Evolutionary conservation across 2,113 vertebrate genomes (phyloP), one percentile per base, ranked within the genome.

Genomic region (Edolisoma coerulescens): DNA sequence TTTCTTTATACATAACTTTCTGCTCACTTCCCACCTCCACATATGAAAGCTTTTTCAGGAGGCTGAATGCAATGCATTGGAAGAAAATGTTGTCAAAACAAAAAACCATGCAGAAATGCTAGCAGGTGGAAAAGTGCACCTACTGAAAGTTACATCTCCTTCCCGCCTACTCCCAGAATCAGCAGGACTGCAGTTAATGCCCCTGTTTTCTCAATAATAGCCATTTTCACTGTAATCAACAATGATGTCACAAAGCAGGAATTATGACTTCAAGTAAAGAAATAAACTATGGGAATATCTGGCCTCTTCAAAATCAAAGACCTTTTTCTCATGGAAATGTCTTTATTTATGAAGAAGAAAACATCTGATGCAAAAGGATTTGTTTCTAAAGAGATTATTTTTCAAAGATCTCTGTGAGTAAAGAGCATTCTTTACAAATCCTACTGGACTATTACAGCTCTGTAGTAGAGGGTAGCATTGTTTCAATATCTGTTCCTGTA

Each of bases 301-400:
- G n/a, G 26, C 78, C 87, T 86, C 71, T 78, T 93, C 27, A 84
- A 84, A 96, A 94, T 90, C 78, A 94, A 94, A 84, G 71, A 53
- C 10, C 26, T 67, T 37, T 45, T 88, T 95, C 37, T 94, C 42
- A 93, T 84, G 95, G 39, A 92, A 93, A 92, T 90, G 3, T 50
- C 22, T 88, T 88, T 59, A 90, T 59, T 90, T 69, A 83, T 45
- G 59, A 74, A 63, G 54, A 81, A 94, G 67, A 63, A 94, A 96
- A 84, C 56, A 78, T 88, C 64, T 52, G 49, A 71, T 74, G 67
- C 41, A 74, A 90, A 90, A 18, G 39, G 42, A 70, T 92, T 93
- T 93, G 10, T 71, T 81, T 83, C 85, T 80, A 67, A 88, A 90
- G 52, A 74, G 64, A 74, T 74, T 81, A n/a, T 87, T 94, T 96